phyloP scores from a whole-genome alignment of 2,113 vertebrate genomes.

The Xiphorhynchus elegans region DNA sequence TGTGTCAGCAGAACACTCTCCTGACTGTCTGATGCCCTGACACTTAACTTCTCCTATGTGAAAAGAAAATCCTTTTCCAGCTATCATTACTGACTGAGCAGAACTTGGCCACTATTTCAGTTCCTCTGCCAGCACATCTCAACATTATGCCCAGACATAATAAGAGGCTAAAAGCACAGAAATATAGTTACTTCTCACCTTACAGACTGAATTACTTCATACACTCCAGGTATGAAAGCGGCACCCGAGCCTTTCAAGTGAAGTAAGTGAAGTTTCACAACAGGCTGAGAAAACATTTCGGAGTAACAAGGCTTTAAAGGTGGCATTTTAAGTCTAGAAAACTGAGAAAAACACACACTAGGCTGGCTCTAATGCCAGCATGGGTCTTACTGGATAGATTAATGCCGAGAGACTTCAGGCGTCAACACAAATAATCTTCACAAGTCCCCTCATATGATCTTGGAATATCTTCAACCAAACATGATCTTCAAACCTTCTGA shows the following conservation, averaged over 20 bases:
- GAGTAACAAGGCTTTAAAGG: not conserved
- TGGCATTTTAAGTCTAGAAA: not conserved
- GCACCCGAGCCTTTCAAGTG: not conserved
- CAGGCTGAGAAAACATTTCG: not conserved
- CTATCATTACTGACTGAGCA: not conserved
- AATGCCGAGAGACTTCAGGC: not conserved
- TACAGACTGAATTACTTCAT: not conserved
- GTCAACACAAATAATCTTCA: not conserved
- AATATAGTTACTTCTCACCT: not conserved
- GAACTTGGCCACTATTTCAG: not conserved
- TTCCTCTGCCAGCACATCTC: not conserved
- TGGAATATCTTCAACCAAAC: not conserved
- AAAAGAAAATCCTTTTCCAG: not conserved
- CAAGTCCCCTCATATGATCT: accelerated
- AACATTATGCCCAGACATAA: not conserved
- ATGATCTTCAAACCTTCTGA: not conserved
- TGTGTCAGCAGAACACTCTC: not conserved
- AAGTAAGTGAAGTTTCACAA: not conserved
- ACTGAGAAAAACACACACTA: not conserved
- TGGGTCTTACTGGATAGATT: not conserved
- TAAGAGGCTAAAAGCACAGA: not conserved
- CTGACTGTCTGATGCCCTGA: not conserved
- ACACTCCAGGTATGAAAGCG: not conserved
- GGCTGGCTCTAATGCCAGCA: not conserved
- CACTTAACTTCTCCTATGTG: not conserved